Percentiles rank a stretch among this genome's conserved stretches.
phyloP scores from a whole-genome alignment of 2,888 invertebrate species.

The Diaprepes abbreviatus region DNA sequence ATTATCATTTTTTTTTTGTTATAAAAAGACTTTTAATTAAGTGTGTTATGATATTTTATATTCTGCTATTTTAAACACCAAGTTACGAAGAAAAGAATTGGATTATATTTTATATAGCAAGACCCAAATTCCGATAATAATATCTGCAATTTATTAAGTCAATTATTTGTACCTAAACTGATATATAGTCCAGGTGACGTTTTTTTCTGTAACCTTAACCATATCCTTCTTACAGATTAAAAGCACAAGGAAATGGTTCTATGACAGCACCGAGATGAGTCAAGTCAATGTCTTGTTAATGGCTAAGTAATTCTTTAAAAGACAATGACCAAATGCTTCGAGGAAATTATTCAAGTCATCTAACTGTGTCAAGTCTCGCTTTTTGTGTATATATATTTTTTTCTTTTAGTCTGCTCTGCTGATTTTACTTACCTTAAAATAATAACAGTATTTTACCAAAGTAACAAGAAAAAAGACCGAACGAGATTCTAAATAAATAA shows the following conservation, averaged over 20 bases:
- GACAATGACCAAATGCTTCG: slow-evolving; percentile 4
- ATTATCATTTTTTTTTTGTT: too few relatives aligned
- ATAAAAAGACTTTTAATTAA: too few relatives aligned
- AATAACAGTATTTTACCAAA: slow-evolving; percentile 9
- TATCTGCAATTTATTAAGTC: too few relatives aligned
- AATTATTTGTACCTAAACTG: too few relatives aligned
- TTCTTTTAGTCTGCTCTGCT: neutral
- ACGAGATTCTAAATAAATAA: slow-evolving; percentile 4
- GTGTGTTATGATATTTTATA: too few relatives aligned
- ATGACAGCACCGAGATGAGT: slow-evolving; percentile 6
- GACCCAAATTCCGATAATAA: too few relatives aligned
- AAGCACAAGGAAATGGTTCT: neutral
- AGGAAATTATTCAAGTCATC: slow-evolving; percentile 15
- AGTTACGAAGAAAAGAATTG: too few relatives aligned
- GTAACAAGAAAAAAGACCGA: neutral
- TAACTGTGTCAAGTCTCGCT: slow-evolving; percentile 5
- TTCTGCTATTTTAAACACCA: too few relatives aligned
- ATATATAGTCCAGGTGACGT: too few relatives aligned
- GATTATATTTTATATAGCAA: too few relatives aligned
- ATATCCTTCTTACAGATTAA: too few relatives aligned
- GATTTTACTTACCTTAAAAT: neutral
- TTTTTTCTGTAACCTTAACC: too few relatives aligned
- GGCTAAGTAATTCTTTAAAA: slow-evolving; percentile 2
- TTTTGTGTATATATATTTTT: neutral
- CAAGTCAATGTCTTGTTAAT: slow-evolving; percentile 15